A percentile compares a stretch with the other conserved stretches of the same genome.
Conservation (phyloP, 2,888 invertebrate genomes). For the Lycocerus yunnanus region DNA sequence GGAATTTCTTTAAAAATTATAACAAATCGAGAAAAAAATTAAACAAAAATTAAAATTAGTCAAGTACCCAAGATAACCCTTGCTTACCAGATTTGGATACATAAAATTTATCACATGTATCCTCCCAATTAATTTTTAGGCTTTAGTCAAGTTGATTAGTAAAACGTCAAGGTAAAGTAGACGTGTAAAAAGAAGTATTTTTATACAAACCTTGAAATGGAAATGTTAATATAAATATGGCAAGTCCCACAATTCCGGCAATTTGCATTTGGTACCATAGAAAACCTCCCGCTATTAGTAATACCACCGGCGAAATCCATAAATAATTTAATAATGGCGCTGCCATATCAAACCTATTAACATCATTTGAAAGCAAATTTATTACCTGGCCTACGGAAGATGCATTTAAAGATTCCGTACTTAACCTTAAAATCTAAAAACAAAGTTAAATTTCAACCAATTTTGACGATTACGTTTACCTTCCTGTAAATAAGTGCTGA, state of each 20-base stretch:
- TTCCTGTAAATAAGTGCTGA: slow-evolving; percentile 86
- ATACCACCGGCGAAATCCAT: slow-evolving; percentile 78
- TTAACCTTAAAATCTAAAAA: slow-evolving; percentile 69
- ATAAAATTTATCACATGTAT: too few relatives aligned
- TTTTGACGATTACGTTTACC: slow-evolving; percentile 56
- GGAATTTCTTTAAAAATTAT: too few relatives aligned
- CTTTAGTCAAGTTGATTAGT: too few relatives aligned
- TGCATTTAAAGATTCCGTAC: slow-evolving; percentile 69
- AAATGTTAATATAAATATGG: slow-evolving; percentile 75
- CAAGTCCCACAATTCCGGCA: slow-evolving; percentile 77
- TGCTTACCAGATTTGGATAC: too few relatives aligned
- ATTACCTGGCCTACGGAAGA: slow-evolving; percentile 89
- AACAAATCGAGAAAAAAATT: too few relatives aligned
- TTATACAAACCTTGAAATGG: slow-evolving; percentile 75
- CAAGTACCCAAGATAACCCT: too few relatives aligned
- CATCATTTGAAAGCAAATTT: slow-evolving; percentile 92
- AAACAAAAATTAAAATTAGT: too few relatives aligned
- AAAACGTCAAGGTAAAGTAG: too few relatives aligned
- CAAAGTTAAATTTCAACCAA: not conserved
- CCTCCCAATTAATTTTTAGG: too few relatives aligned
- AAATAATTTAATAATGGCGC: slow-evolving; percentile 83
- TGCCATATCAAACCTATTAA: slow-evolving; percentile 86
- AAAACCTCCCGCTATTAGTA: slow-evolving; percentile 74
- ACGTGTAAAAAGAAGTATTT: too few relatives aligned
- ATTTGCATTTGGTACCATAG: slow-evolving; percentile 76